Percentiles rank a stretch among this genome's conserved stretches.
phyloP scores from a whole-genome alignment of 2,113 vertebrate genomes.

The Rhea americana region DNA sequence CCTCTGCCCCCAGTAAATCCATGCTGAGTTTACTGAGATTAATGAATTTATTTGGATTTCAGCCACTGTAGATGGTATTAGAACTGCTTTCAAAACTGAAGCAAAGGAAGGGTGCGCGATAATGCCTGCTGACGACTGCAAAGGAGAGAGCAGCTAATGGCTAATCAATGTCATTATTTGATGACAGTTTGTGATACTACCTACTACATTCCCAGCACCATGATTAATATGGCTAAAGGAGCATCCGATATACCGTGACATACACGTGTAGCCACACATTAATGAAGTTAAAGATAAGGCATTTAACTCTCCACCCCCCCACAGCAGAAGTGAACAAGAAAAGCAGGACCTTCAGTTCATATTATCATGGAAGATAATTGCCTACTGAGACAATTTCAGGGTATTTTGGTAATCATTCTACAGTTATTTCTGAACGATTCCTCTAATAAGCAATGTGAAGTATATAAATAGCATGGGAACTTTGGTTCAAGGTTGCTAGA shows the following conservation, averaged over 20 bases:
- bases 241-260: neutral
- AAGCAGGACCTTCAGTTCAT: neutral
- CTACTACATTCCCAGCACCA: neutral
- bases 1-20: neutral
- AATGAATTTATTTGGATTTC: neutral
- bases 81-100: neutral
- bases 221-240: neutral
- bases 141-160: neutral
- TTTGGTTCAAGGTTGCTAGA: conserved; percentile 27
- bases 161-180: neutral
- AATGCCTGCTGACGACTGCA: neutral
- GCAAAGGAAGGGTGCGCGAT: neutral
- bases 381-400: neutral
- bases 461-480: conserved; percentile 27
- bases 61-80: neutral
- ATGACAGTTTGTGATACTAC: neutral
- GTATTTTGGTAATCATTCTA: neutral
- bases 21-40: neutral
- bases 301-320: neutral
- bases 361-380: neutral
- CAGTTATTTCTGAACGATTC: conserved; percentile 2
- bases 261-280: accelerated
- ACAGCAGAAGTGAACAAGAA: neutral
- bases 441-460: neutral
- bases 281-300: neutral